phyloP scores from a whole-genome alignment of 2,113 vertebrate species.

The Todiramphus saurophagus region DNA sequence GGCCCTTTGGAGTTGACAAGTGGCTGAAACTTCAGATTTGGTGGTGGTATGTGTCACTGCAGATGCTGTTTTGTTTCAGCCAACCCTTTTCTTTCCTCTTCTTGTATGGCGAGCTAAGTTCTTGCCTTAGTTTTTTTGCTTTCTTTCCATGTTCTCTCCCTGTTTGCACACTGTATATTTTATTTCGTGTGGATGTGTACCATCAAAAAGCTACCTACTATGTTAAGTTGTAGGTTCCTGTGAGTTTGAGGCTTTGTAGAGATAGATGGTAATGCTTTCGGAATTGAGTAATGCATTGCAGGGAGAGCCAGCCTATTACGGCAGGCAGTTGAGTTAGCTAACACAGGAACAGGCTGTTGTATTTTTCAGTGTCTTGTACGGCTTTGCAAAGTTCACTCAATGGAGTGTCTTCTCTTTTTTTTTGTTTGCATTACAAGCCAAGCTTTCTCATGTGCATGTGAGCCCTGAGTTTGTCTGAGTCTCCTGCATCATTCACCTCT shows the following conservation, averaged over 20 bases:
- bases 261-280: neutral
- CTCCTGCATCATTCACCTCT: neutral
- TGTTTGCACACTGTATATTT: accelerated
- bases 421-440: neutral
- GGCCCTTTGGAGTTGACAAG: neutral
- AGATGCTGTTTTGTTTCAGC: neutral
- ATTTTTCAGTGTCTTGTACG: neutral
- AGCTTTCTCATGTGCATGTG: neutral
- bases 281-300: neutral
- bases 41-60: neutral
- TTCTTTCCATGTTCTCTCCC: neutral
- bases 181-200: neutral
- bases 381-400: neutral
- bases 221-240: neutral
- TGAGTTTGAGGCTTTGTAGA: neutral
- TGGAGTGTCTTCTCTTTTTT: neutral
- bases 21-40: neutral
- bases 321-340: neutral
- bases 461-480: neutral
- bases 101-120: neutral
- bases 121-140: neutral
- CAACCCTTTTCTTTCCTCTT: neutral
- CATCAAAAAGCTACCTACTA: neutral
- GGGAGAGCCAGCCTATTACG: neutral
- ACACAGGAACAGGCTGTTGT: neutral